These are phyloP conservation scores for Athripsodes cinereus DNA, from an alignment of 2,888 invertebrate species.

Conservation along the genomic window DNA sequence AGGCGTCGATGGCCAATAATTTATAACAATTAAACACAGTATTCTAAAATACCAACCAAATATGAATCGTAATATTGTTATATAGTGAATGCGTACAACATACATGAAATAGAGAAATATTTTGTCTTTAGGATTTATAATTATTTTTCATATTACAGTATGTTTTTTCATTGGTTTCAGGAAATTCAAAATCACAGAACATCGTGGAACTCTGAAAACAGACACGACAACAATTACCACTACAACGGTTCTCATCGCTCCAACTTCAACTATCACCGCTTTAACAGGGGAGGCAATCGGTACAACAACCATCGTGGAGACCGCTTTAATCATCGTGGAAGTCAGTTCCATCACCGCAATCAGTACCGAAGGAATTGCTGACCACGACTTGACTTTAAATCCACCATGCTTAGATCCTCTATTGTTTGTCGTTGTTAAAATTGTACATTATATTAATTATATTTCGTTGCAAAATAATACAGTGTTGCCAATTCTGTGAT, in stretches of 20 bases:
- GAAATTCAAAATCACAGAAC: constrained; percentile 20
- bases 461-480: too few species aligned
- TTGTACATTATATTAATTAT: too few species aligned
- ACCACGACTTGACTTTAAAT: constrained; percentile 26
- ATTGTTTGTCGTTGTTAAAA: neutral
- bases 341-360: constrained; percentile 13
- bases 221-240: neutral
- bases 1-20: too few species aligned
- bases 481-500: too few species aligned
- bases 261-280: constrained; percentile 14
- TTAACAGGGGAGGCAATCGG: constrained; percentile 9
- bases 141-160: too few species aligned
- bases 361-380: constrained; percentile 24
- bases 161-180: constrained; percentile 5
- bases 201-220: neutral
- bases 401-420: neutral
- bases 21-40: too few species aligned
- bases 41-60: too few species aligned
- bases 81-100: too few species aligned
- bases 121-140: too few species aligned
- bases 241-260: constrained; percentile 3
- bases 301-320: constrained; percentile 3
- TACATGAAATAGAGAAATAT: too few species aligned
- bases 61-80: too few species aligned
- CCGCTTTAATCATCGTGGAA: constrained; percentile 6